Percentiles rank a stretch among this genome's conserved stretches.
phyloP scores from a whole-genome alignment of 2,888 invertebrate genomes.

The Eupeodes latifasciatus region DNA sequence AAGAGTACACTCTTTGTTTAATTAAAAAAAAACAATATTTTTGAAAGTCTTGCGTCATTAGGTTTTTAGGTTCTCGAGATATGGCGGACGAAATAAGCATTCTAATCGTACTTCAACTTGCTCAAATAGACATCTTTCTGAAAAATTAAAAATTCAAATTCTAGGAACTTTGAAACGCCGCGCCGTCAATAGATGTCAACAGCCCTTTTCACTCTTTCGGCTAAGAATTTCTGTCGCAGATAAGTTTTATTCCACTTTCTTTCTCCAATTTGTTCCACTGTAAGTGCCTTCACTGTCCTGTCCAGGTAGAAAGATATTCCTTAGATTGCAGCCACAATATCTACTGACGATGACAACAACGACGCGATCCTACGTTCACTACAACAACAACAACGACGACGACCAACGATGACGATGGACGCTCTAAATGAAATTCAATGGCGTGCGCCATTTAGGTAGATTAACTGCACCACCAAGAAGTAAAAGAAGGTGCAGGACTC shows the following conservation, averaged over 20 bases:
- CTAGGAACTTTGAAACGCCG: no score
- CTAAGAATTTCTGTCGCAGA: not conserved
- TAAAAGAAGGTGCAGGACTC: constrained; percentile 59
- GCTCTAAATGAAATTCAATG: constrained; percentile 60
- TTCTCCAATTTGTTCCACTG: not conserved
- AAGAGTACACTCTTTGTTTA: no score
- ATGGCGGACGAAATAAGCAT: no score
- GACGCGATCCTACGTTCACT: not conserved
- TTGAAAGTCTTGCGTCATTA: no score
- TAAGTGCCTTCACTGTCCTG: not conserved
- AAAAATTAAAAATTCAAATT: no score
- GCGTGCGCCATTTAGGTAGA: constrained; percentile 51
- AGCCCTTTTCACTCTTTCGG: no score
- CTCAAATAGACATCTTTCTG: no score
- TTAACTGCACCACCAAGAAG: constrained; percentile 48
- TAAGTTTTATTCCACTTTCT: not conserved
- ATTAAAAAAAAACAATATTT: no score
- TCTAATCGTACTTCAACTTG: no score
- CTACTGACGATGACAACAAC: not conserved
- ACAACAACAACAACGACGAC: not conserved
- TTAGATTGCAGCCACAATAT: constrained; percentile 10
- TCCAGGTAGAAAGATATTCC: constrained; percentile 25
- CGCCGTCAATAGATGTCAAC: no score
- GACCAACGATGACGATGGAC: not conserved
- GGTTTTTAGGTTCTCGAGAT: no score